phyloP scores from a whole-genome alignment of 1,140 invertebrate genomes.

The Bombus waltoni region DNA sequence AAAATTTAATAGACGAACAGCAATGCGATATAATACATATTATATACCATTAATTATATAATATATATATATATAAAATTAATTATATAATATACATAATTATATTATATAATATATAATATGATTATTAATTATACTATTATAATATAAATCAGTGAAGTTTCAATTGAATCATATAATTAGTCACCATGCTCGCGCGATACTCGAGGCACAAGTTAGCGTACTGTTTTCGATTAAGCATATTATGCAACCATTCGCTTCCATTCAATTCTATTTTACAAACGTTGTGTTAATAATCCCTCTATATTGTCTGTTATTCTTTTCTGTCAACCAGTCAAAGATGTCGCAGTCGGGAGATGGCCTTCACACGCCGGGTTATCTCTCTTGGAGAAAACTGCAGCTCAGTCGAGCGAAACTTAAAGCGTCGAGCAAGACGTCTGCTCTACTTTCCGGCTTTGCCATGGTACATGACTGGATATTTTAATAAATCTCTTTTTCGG shows the following conservation, averaged over 20 bases:
- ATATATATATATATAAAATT: not conserved
- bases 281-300: conserved; percentile 22
- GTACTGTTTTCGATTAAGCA: conserved; percentile 14
- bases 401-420: conserved; percentile 97
- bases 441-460: conserved; percentile 97
- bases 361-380: conserved; percentile 91
- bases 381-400: conserved; percentile 95
- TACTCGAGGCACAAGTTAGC: not conserved
- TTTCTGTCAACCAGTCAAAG: conserved; percentile 75
- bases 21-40: not conserved
- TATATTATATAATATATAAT: not conserved
- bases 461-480: conserved; percentile 87
- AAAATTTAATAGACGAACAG: not conserved
- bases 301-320: conserved; percentile 10
- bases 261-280: not conserved
- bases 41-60: not conserved
- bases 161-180: conserved; percentile 32
- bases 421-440: conserved; percentile 98
- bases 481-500: conserved; percentile 61
- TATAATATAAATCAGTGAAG: conserved; percentile 25
- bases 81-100: not conserved
- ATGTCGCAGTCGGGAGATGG: conserved; percentile 89
- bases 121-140: not conserved
- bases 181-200: not conserved
- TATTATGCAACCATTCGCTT: not conserved